These are phyloP conservation scores for Sicus ferrugineus DNA, from an alignment of 2,888 invertebrate species.

Conservation along the genomic window DNA sequence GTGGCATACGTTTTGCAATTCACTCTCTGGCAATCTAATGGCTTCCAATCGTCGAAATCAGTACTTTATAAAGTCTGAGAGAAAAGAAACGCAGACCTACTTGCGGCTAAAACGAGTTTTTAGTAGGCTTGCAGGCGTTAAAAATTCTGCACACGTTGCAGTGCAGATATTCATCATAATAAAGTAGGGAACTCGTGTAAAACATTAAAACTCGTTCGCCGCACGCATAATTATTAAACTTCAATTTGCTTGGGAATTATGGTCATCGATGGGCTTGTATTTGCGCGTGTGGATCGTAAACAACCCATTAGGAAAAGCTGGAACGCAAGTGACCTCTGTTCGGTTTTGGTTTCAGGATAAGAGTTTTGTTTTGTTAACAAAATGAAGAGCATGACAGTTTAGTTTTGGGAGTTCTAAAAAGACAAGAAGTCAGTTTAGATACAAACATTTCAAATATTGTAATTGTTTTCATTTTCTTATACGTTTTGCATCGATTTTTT, in stretches of 20 bases:
- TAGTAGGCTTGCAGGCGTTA: not conserved
- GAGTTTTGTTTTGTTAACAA: not conserved
- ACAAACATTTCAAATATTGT: no score
- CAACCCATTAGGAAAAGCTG: no score
- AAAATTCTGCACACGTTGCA: constrained; percentile 4
- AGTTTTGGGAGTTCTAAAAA: not conserved
- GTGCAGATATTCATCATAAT: not conserved
- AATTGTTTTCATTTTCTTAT: no score
- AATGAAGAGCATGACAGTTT: no score
- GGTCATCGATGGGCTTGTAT: not conserved
- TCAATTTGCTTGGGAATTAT: not conserved
- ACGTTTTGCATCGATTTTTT: not conserved
- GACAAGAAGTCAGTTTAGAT: not conserved
- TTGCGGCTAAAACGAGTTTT: not conserved
- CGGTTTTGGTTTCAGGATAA: not conserved
- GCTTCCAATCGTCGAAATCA: no score
- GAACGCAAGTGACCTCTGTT: no score
- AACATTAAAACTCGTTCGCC: not conserved
- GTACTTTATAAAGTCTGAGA: not conserved
- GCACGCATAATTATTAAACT: not conserved
- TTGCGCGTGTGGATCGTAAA: no score
- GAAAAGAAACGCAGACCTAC: not conserved
- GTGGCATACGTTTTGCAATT: not conserved
- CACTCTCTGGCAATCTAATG: not conserved
- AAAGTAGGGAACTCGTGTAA: constrained; percentile 8